phyloP scores from a whole-genome alignment of 2,113 vertebrate genomes.

The Romanogobio albipinnatus region DNA sequence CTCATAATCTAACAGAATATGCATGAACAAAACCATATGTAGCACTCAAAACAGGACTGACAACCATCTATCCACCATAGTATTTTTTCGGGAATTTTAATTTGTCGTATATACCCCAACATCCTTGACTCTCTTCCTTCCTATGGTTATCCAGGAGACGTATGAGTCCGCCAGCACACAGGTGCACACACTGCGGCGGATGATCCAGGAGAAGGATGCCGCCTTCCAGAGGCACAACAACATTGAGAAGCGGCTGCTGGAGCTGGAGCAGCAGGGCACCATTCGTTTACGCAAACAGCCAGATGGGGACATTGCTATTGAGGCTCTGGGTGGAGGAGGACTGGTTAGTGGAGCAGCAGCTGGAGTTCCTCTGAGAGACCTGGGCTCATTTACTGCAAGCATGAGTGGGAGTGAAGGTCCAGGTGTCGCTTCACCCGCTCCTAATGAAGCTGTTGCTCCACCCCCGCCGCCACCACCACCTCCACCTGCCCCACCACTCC shows the following conservation, averaged over 20 bases:
- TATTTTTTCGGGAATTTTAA: neutral
- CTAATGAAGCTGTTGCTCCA: slow-evolving; percentile 43
- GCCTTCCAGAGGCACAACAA: slow-evolving; percentile 86
- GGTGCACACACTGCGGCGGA: slow-evolving; percentile 87
- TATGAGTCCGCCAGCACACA: slow-evolving; percentile 90
- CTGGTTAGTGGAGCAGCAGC: slow-evolving; percentile 38
- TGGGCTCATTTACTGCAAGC: slow-evolving; percentile 60
- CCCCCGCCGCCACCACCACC: slow-evolving; percentile 73
- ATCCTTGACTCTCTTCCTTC: slow-evolving; percentile 24
- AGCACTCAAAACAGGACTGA: no score
- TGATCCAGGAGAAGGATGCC: slow-evolving; percentile 94
- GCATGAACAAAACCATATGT: no score
- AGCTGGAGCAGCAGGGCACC: slow-evolving; percentile 74
- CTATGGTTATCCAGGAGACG: slow-evolving; percentile 81
- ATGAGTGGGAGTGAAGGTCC: slow-evolving; percentile 50
- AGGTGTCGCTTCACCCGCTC: neutral
- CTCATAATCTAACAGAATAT: no score
- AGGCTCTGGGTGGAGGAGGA: slow-evolving; percentile 60
- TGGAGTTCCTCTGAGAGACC: slow-evolving; percentile 58
- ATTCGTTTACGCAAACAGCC: slow-evolving; percentile 80
- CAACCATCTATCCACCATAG: neutral
- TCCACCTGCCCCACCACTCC: slow-evolving; percentile 83
- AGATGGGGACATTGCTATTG: slow-evolving; percentile 76
- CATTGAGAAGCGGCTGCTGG: slow-evolving; percentile 79
- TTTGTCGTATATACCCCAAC: neutral